These are phyloP conservation scores for Nesospiza acunhae DNA, from an alignment of 2,113 vertebrate species.

Conservation along the genomic window DNA sequence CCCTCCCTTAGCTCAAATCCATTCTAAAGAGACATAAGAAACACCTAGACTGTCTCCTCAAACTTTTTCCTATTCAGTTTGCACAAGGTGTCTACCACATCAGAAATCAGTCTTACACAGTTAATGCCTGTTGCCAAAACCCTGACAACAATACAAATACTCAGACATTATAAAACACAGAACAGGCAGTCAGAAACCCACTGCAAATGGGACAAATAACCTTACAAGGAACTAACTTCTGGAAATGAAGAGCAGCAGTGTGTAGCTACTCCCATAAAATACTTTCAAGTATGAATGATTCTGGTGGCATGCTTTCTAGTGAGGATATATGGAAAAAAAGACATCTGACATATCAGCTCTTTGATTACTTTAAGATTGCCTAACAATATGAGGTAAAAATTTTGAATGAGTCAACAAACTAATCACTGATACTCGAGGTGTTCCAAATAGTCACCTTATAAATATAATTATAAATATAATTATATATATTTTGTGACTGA, in stretches of 20 bases:
- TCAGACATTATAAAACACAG: background rate
- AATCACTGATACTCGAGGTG: background rate
- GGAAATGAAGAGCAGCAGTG: background rate
- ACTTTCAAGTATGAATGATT: background rate
- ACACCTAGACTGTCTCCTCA: background rate
- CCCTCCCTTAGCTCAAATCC: background rate
- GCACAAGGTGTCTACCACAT: accelerated
- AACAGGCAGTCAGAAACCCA: background rate
- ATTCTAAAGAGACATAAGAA: background rate
- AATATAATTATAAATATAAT: too few species aligned
- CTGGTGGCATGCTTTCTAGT: background rate
- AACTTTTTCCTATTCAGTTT: background rate
- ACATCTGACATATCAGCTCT: background rate
- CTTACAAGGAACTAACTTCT: background rate
- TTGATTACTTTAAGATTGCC: background rate
- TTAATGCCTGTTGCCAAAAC: background rate
- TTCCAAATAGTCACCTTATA: background rate
- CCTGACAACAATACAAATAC: background rate
- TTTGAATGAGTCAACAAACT: background rate
- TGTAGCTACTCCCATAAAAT: background rate
- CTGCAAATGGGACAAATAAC: background rate
- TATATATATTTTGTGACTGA: background rate
- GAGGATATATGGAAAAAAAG: background rate
- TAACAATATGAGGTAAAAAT: background rate
- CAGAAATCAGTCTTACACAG: background rate